Base-by-base conservation (phyloP, 2,888 invertebrate species). In the Hyles lineata region DNA sequence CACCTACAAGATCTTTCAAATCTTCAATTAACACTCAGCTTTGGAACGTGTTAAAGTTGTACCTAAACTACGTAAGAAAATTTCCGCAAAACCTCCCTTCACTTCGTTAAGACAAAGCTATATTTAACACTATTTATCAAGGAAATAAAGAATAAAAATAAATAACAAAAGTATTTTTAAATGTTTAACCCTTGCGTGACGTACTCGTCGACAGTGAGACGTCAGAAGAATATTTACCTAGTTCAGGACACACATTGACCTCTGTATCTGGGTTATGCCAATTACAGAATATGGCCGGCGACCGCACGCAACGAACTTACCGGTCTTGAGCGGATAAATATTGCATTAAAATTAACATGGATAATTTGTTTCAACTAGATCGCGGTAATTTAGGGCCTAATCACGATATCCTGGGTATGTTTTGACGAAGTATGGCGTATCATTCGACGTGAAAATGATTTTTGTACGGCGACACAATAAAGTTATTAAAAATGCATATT, bases 211-310 rank as follows among this genome's bases (percentile, higher is more conserved):
- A 63, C 77, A 76, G 78, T 77, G 75, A 76, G 73, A 76, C 43
- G 23, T 35, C 43, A 60, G 50, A 50, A 29, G 50, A 62, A n/a
- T 25, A 25, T 29, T 59, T 59, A 32, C 23, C 29, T 62, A 72
- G 71, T 74, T 63, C 73, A 74, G 50, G 70, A 62, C 61, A 74
- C 71, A 74, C 73, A 71, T 32, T 73, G 74, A 60, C 72, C 72
- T 70, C 69, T 69, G 60, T 67, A 82, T 74, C 80, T 82, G 79
- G 83, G 82, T 69, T 80, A 67, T 62, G 50, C 72, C 78, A 69
- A 76, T 80, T 82, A 82, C 62, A 74, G 76, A 67, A 59, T 21
- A 70, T 55, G 15, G 69, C n/a, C 0, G 9, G 21, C 9, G 23
- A 72, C 21, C 21, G 35, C 43, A 59, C 23, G 21, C 59, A 25